phyloP scores from a whole-genome alignment of 2,113 vertebrate species.

The Amphiprion ocellaris region DNA sequence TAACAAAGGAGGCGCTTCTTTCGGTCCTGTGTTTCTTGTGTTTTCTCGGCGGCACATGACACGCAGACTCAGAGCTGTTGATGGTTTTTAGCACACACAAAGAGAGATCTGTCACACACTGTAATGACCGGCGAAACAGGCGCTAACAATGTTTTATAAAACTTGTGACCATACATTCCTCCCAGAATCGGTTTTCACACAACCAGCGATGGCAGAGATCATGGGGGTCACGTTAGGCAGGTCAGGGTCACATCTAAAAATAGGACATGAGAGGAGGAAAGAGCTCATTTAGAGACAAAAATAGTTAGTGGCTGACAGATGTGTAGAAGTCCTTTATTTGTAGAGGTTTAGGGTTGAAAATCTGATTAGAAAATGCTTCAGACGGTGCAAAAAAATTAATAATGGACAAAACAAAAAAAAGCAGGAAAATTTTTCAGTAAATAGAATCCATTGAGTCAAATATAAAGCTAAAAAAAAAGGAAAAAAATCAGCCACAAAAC shows the following conservation, averaged over 20 bases:
- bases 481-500: no score
- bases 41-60: not conserved
- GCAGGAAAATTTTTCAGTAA: no score
- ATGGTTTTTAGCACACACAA: conserved; percentile 18
- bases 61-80: not conserved
- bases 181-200: conserved; percentile 1
- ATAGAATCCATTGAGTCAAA: no score
- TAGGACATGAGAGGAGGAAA: not conserved
- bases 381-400: no score
- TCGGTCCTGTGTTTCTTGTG: not conserved
- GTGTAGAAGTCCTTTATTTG: not conserved
- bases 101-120: conserved; percentile 7
- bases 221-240: not conserved
- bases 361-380: no score
- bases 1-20: not conserved
- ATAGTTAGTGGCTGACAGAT: not conserved
- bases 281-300: conserved; percentile 10
- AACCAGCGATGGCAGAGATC: not conserved
- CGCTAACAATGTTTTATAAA: conserved; percentile 28
- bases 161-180: conserved; percentile 55
- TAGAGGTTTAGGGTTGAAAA: not conserved
- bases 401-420: no score
- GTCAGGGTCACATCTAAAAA: conserved; percentile 27
- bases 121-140: not conserved
- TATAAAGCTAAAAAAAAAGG: no score